Evolutionary conservation across 1,140 invertebrate genomes (phyloP), one percentile per base, ranked within the genome.

Genomic region (Macrobrachium rosenbergii): DNA sequence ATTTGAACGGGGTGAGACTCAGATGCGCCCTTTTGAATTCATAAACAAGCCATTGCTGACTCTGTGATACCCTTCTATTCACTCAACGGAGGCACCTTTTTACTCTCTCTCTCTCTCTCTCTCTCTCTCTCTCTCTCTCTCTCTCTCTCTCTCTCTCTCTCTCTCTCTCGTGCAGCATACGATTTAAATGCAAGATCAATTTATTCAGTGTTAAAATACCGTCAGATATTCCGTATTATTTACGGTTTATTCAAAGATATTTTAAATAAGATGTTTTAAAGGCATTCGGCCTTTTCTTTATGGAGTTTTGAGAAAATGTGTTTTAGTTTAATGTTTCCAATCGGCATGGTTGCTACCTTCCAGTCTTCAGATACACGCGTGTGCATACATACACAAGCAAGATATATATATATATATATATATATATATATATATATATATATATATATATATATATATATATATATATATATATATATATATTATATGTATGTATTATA

Each of bases 1-100:
- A 84, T 84, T 62, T 84, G 82, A 84, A 72, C 82, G 82, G 52
- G 82, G 73, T 84, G 82, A 84, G 73, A 72, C 81, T 58, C 37
- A 77, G 77, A 37, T 77, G 60, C 73, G 72, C 60, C 82, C 59
- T 59, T 17, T 37, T 77, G 75, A 84, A 84, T 84, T 84, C 73
- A 72, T 84, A 84, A 84, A 84, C 82, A 77, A 75, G 28, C 28
- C n/a, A 23, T 8, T 6, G 23, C 45, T 60, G 72, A 77, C 59
- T 43, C 28, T 52, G 59, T 10, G 62, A 28, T 23, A 59, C 17
- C 28, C 19, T 37, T 17, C 73, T 43, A 82, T 43, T 69, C 81
- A 82, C 28, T 82, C 81, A 73, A 19, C 23, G 58, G 67, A 73
- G n/a, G 14, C 75, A 58, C 75, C 21, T 58, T 77, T 58, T 77